Evolutionary conservation across 2,888 invertebrate genomes (phyloP).

Genomic region (Glyphotaelius pellucidus): DNA sequence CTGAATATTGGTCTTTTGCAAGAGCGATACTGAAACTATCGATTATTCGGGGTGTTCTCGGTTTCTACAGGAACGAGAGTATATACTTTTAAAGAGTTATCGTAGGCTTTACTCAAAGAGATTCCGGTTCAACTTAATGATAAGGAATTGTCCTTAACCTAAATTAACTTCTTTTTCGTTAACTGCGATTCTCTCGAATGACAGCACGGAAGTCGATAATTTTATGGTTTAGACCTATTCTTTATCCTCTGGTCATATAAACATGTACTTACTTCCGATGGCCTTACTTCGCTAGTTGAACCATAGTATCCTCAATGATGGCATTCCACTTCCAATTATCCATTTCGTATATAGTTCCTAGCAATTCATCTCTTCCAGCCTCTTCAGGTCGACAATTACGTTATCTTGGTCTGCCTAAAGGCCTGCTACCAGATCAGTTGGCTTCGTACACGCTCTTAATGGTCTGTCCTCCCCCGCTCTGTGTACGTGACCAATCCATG

Average conservation of each 20-base stretch:
- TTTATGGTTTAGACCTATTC: too few relatives aligned
- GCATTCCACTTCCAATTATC: background rate
- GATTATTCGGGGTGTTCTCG: background rate
- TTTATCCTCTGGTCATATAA: too few relatives aligned
- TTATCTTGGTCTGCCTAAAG: background rate
- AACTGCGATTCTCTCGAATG: too few relatives aligned
- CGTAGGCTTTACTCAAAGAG: too few relatives aligned
- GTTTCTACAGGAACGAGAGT: background rate
- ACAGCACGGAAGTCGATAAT: too few relatives aligned
- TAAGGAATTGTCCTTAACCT: background rate
- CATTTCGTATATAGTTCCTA: background rate
- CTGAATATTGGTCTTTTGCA: background rate
- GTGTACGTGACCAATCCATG: background rate
- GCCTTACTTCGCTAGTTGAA: background rate
- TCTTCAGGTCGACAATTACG: background rate
- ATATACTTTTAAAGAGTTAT: too few relatives aligned
- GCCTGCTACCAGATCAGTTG: too few relatives aligned
- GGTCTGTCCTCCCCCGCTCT: background rate
- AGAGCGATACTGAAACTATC: background rate
- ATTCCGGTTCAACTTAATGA: too few relatives aligned
- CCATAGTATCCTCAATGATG: background rate
- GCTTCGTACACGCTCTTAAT: background rate
- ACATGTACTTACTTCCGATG: background rate
- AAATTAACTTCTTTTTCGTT: too few relatives aligned
- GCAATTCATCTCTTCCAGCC: background rate